Base-by-base conservation (phyloP, 2,888 invertebrate genomes). In the Tridacna crocea region DNA sequence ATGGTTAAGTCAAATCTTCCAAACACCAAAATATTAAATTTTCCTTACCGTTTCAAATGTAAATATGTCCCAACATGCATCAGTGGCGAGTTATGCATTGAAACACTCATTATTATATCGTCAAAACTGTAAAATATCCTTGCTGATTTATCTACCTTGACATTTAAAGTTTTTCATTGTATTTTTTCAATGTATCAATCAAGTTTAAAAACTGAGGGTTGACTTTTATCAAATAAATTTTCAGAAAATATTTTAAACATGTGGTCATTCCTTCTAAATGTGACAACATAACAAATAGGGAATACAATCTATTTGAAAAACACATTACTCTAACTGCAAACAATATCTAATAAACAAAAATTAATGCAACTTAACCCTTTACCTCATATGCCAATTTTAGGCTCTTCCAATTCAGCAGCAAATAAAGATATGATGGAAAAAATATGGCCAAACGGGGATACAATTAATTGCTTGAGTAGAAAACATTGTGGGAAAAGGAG, bases 61-160 rank as follows among this genome's bases (percentile, higher is more conserved):
- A 77, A 73, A 73, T 47, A 81, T 24, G 81, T 77, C 46, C 81
- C 74, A 26, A 77, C 77, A 70, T 81, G 61, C 81, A 81, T 77
- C 61, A 74, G 51, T 17, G 74, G 60, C 47, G 70, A 36, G 26
- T 74, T 74, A 8, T 61, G 63, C 22, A 47, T 26, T 15, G 61
- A 47, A 46, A 74, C 27, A 61, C 36, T 74, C 70, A 70, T 70
- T 70, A 51, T 48, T 51, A 24, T 15, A 66, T 24, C 13, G n/a
- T 17, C n/a, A 63, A 63, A 55, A 55, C 10, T 55, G 4, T 36
- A 36, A 36, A 36, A 36, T 8, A 36, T 36, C 36, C 36, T 36
- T 4, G 8, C 36, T 36, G 36, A 36, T 36, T 36, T 36, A 36
- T 36, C 36, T 36, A 36, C 8, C 36, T 36, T 36, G 36, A 36